Percentiles rank a stretch among this genome's conserved stretches.
Evolutionary conservation across 1,140 invertebrate species (phyloP).

Genomic region (Bombus balteatus): DNA sequence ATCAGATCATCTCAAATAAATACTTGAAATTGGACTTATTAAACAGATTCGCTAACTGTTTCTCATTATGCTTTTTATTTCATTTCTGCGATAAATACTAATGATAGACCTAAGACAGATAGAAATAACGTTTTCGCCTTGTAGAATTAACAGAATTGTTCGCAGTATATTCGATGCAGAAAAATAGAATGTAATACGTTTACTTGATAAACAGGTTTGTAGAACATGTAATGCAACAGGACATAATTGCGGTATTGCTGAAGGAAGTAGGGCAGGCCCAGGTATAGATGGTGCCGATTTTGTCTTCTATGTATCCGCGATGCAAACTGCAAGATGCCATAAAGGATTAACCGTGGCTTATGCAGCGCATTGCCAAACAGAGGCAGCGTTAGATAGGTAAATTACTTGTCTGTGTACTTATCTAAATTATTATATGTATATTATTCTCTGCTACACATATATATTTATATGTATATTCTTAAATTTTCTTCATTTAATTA

Average conservation of each 20-base stretch:
- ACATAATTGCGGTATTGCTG: slow-evolving; percentile 87
- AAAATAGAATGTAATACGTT: neutral
- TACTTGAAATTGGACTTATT: too few species aligned
- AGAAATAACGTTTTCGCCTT: neutral
- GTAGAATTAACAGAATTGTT: neutral
- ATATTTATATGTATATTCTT: too few species aligned
- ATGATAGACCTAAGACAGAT: too few species aligned
- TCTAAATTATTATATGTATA: neutral
- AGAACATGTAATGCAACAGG: slow-evolving; percentile 93
- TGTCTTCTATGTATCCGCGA: slow-evolving; percentile 97
- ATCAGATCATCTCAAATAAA: too few species aligned
- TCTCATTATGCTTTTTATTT: too few species aligned
- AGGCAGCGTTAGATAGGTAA: slow-evolving; percentile 94
- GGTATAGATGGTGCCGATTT: slow-evolving; percentile 96
- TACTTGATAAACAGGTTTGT: slow-evolving; percentile 86
- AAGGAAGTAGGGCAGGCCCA: slow-evolving; percentile 82
- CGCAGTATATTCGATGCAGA: neutral
- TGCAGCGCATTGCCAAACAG: slow-evolving; percentile 99
- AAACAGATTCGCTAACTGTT: too few species aligned
- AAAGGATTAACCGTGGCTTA: slow-evolving; percentile 97
- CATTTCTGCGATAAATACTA: too few species aligned
- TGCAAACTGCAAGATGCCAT: slow-evolving; percentile 95
- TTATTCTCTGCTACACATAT: too few species aligned
- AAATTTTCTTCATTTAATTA: too few species aligned
- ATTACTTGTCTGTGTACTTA: neutral